A percentile compares a stretch with the other conserved stretches of the same genome.
Conservation (phyloP, 2,113 vertebrate species). For the Odocoileus hemionus region DNA sequence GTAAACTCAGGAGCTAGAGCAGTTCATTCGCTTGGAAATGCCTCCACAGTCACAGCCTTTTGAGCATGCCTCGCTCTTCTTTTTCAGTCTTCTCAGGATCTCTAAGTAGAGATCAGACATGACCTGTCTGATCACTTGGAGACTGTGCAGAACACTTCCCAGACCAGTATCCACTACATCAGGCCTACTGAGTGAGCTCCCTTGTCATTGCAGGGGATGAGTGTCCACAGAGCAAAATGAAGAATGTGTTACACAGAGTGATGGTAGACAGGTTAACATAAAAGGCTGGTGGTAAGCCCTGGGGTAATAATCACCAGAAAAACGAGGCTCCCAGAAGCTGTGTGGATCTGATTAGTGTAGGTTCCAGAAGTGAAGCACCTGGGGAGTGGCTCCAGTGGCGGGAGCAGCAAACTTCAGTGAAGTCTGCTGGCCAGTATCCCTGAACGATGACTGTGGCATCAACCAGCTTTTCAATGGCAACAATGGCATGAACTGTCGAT, state of each 20-base stretch:
- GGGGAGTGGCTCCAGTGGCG: not conserved
- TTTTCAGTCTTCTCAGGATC: not conserved
- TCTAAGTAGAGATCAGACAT: not conserved
- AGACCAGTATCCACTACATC: not conserved
- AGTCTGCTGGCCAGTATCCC: not conserved
- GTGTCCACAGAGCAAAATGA: not conserved
- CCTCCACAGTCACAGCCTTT: not conserved
- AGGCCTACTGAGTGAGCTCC: not conserved
- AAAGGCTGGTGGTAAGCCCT: not conserved
- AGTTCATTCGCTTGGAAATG: not conserved
- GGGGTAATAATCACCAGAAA: not conserved
- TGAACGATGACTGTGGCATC: not conserved
- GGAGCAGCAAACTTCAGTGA: not conserved
- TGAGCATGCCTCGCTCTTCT: not conserved
- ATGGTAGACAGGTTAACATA: not conserved
- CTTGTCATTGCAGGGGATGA: not conserved
- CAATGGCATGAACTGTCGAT: not conserved
- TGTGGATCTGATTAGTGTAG: not conserved
- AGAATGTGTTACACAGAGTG: not conserved
- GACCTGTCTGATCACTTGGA: not conserved
- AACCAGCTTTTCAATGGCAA: not conserved
- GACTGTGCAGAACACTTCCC: not conserved
- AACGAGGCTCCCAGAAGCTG: not conserved
- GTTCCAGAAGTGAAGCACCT: not conserved
- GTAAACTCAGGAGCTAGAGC: not conserved